Base-by-base conservation (phyloP, 1,140 invertebrate species). In the Dendrolimus kikuchii region DNA sequence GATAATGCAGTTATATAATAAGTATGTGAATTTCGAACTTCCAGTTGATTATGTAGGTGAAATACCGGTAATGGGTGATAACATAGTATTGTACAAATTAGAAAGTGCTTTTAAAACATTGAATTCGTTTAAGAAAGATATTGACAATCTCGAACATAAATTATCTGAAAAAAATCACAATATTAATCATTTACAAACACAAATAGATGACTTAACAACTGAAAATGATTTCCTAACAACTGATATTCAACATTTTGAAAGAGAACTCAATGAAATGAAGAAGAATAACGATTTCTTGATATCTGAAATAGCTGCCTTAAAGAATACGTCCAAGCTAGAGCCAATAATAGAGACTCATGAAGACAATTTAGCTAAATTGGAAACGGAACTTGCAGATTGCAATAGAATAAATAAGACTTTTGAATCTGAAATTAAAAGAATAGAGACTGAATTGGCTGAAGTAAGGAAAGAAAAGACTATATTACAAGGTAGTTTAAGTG, bases 271-370 rank as follows among this genome's bases (percentile, higher is more conserved):
- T 44, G 90, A 92, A 76, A 88, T 92, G 71, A 91, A 91, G 66
- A 90, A 91, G 64, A 92, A 92, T 71, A 92, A 92, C 64, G 91
- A 92, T 66, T 83, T 90, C 57, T 75, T 92, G 9, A 88, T 92
- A 64, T 87, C 88, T 50, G 90, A 92, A 73, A 86, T 92, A 59
- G 87, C 91, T 9, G 84, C 88, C 36, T 83, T 88, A 53, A 91
- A 91, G 74, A 89, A 89, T 64, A 88, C 88, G 6, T 86, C 86
- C 38, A 91, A 91, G 60, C 73, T 92, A 49, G 90, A 92, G 67
- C 91, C 91, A 6, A 92, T 92, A 49, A 89, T 90, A 46, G 91
- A 92, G 77, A 88, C 90, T 4, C 91, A 92, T 66, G 91, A 92
- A 81, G 90, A 92, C 58, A 91, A 89, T 62, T 71, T 91, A 41